Base-by-base conservation (phyloP, 1,140 invertebrate species). In the Drosophila triauraria region DNA sequence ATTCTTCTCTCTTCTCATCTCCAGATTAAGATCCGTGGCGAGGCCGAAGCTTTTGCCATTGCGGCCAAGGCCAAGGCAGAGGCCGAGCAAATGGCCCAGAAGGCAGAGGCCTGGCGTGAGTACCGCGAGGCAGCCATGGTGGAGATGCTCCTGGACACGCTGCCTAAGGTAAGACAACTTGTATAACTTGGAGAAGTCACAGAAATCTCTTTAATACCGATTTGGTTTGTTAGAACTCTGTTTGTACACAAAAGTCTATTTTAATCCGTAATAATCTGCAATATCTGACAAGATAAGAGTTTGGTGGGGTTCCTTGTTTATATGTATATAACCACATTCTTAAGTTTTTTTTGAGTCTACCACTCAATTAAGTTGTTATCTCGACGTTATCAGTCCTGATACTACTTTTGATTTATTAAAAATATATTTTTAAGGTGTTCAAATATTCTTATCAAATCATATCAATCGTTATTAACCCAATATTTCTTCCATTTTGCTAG, bases 121-220 rank as follows among this genome's bases (percentile, higher is more conserved):
- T 99, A 99, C 92, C 97, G 98, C 77, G 97, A 97, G 74, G 98
- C 98, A 51, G 98, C 98, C 40, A 98, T 99, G 96, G 96, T 99
- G 57, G 98, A 99, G 87, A 99, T 99, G 98, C 96, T 99, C 88
- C 95, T 99, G 23, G 97, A 99, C 60, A 97, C 97, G n/a, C 93
- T 99, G 86, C 98, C 98, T 43, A 99, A 98, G 95, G 98, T 99
- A 94, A 12, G 57, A 4, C 40, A 7, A 7, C 30, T 32, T 32
- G 8, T 32, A 32, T 7, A 32, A 38, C 35, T 38, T 38, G 12
- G 10, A 38, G 35, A 12, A 38, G 35, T 38, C 35, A 38, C 35
- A 10, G 35, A 32, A 7, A 32, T 38, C 35, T 38, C 2, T 10
- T 38, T n/a, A 1, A 35, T 12, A 9, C 7, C 32, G 12, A 38